Evolutionary conservation across 2,113 vertebrate species (phyloP).

Genomic region (Blennius ocellaris): DNA sequence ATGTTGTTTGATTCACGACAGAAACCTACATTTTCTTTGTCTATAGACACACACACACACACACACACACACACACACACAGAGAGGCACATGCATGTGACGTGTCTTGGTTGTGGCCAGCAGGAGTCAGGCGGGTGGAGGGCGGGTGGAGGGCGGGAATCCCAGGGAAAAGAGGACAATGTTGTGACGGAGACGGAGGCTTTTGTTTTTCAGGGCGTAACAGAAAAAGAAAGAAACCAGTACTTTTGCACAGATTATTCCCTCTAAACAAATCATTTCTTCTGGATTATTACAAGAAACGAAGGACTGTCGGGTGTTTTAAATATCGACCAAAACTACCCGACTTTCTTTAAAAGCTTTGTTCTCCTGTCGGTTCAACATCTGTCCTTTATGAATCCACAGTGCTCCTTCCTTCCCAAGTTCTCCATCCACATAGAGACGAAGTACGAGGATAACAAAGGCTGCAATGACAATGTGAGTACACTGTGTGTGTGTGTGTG

Average conservation of each 20-base stretch:
- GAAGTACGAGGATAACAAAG: conserved; percentile 83
- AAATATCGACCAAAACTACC: too few relatives aligned
- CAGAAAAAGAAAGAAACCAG: too few relatives aligned
- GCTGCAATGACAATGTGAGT: conserved; percentile 79
- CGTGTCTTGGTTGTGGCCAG: background rate
- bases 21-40: background rate
- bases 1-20: background rate
- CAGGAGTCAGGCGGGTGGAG: conserved; percentile 41
- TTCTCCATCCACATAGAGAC: conserved; percentile 83
- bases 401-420: conserved; percentile 82
- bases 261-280: background rate
- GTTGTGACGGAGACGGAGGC: conserved; percentile 28
- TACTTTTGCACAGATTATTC: too few relatives aligned
- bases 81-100: background rate
- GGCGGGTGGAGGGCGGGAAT: background rate
- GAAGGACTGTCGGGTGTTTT: background rate
- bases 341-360: background rate
- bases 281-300: background rate
- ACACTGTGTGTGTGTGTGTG: too few relatives aligned
- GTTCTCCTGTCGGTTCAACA: background rate
- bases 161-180: conserved; percentile 10
- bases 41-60: background rate
- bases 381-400: background rate
- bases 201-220: background rate
- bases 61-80: background rate